Base-by-base conservation (phyloP, 2,797 vertebrate species). In the Sciurus vulgaris region DNA sequence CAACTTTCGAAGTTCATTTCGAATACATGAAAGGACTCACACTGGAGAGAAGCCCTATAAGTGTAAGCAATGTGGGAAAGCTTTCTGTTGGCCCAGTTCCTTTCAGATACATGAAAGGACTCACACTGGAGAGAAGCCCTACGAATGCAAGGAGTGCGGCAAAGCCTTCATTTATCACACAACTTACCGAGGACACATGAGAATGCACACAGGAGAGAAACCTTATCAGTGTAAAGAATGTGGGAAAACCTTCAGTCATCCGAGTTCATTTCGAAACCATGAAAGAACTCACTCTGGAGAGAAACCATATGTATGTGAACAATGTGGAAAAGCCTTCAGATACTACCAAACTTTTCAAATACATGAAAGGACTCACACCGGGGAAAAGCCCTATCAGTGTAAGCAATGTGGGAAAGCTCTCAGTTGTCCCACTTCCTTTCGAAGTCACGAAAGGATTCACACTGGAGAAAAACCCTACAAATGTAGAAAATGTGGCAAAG, bases 401-500 rank as follows among this genome's bases (percentile, higher is more conserved):
- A 59, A 96, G n/a, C 95, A 95, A 20, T 97, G 97, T 83, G 73
- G 89, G 8, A 97, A 97, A 72, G 96, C 97, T 41, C 96, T 97
- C 69, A 96, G 96, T 70, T 96, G 96, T 51, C 86, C 86, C 38
- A 96, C 94, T 28, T 94, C 96, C 51, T 97, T 97, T 86, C 73
- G 91, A 61, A 96, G 94, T 93, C 95, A 97, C 22, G 95, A 97
- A 72, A 93, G 96, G 73, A 93, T 89, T 76, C 97, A 98, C 91
- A 97, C 97, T 72, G 97, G 97, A 79, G 97, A 98, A 86, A 98
- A 97, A 56, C 97, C 97, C n/a, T 98, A 97, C 35, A 88, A 94
- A 51, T 97, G 97, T 90, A 96, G 94, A n/a, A 93, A 95, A 13
- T 97, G 97, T 76, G 96, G 95, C 26, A 97, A 96, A 92, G 97